Evolutionary conservation across 2,113 vertebrate genomes (phyloP), one percentile per base, ranked within the genome.

Genomic region (Istiophorus platypterus): DNA sequence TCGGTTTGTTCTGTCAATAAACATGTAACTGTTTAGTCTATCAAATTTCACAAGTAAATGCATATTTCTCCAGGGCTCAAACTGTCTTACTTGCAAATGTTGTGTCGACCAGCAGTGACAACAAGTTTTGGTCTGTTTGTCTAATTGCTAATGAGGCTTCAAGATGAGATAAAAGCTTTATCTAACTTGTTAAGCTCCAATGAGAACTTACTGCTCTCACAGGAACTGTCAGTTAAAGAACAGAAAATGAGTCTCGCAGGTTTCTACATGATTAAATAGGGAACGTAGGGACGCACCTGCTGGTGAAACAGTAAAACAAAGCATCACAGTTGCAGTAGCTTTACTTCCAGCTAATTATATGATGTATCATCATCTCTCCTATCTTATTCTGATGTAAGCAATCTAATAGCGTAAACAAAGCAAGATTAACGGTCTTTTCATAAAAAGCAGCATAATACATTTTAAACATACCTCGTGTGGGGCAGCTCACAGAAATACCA

Each of bases 401-500:
- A 68, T 68, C 13, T 73, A 17, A 65, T 37, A 37, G 27, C 5
- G 1, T 5, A 59, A 56, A 80, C 20, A 52, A 31, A 54, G 24
- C 14, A 5, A 9, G 4, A 20, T 8, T 4, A 45, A 57, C 27
- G 17, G 12, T 39, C 3, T 39, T 63, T 6, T 24, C 3, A 61
- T 64, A 7, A 26, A 26, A 14, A 63, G 37, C 6, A 45, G 3
- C 27, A 20, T 15, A 22, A 59, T 34, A 34, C 0, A 12, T 64
- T 63, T 56, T 1, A 9, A 1, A 26, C 47, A 13, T 92, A 99
- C 98, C 97, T 96, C 27, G 95, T 96, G 84, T 97, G 96, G 1
- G 95, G 90, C 82, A 94, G 93, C 72, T 96, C 93, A 89, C 97
- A 98, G 90, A 98, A 97, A 89, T 95, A 98, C 98, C 98, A 99